phyloP scores from a whole-genome alignment of 1,140 invertebrate genomes.

The Paralvinella palmiformis region DNA sequence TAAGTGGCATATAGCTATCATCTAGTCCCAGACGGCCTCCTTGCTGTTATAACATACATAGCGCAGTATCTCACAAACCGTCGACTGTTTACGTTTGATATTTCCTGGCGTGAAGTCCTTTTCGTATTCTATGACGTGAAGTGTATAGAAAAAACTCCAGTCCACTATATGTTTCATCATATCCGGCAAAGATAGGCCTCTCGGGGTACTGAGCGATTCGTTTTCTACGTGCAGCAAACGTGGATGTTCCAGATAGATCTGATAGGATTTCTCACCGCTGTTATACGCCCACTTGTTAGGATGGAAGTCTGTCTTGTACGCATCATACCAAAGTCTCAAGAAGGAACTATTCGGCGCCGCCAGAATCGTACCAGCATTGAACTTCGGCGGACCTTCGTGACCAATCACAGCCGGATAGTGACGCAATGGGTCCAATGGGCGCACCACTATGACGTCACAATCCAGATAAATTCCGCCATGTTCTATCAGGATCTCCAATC shows the following conservation, averaged over 20 bases:
- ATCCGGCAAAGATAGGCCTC: no score
- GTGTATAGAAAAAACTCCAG: no score
- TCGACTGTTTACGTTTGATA: no score
- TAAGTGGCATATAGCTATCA: no score
- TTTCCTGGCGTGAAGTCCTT: no score
- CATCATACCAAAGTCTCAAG: constrained; percentile 34
- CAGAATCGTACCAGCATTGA: constrained; percentile 44
- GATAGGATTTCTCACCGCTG: constrained; percentile 9
- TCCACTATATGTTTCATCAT: no score
- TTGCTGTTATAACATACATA: no score
- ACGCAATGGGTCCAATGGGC: constrained; percentile 11
- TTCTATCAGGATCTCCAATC: constrained; percentile 10
- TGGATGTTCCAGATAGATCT: constrained; percentile 8
- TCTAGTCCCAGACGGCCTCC: no score
- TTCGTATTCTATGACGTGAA: no score
- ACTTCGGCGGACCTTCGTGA: constrained; percentile 21
- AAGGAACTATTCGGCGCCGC: constrained; percentile 39
- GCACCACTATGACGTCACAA: constrained; percentile 18
- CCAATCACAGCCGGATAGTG: constrained; percentile 11
- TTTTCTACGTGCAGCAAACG: constrained; percentile 10
- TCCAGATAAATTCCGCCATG: constrained; percentile 21
- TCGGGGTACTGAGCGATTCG: constrained; percentile 12
- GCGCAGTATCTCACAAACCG: no score
- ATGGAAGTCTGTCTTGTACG: constrained; percentile 26
- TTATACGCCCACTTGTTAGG: constrained; percentile 16